Base-by-base conservation (phyloP, 2,888 invertebrate species). In the Hydrotaea diabolus region DNA sequence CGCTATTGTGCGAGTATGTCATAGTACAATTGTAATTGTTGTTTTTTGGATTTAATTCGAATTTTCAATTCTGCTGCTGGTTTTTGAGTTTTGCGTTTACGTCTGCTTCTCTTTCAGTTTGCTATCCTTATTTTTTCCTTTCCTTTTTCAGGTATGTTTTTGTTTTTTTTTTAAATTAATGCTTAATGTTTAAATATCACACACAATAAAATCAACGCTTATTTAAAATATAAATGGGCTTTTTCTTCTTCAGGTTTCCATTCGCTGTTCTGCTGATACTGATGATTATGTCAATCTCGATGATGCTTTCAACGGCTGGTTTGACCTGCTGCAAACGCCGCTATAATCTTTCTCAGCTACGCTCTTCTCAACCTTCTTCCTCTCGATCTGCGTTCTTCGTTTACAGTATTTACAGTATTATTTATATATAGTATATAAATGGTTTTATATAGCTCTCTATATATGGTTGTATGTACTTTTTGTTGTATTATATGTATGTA, bases 1-100 rank as follows among this genome's bases (percentile, higher is more conserved):
- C 91, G 89, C 90, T 91, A 91, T 92, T 92, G 92, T 92, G 92
- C 92, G 92, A 92, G 91, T 92, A 92, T 90, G 92, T 92, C 92
- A 92, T 92, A 90, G 89, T 91, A 88, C 87, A 80, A 81, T 76
- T 77, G 62, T 84, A 80, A 53, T 82, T 80, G 36, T 79, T 79
- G 73, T 81, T 39, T 3, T 8, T 74, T 23, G 49, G 66, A 75
- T 79, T 72, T 64, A 69, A 69, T 31, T 62, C 13, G 59, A 69
- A 69, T 69, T 69, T 73, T 88, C 85, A 78, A 75, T 72, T 72
- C 23, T 46, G 75, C 72, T 75, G 64, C 36, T 78, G 79, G 26
- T 85, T 66, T 72, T 86, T 86, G 69, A 46, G 69, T 46, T 69
- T 69, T 64, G 43, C 43, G 19, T 87, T 13, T 39, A 39, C 39